phyloP scores from a whole-genome alignment of 2,888 invertebrate genomes.

The Metacarcinus magister region DNA sequence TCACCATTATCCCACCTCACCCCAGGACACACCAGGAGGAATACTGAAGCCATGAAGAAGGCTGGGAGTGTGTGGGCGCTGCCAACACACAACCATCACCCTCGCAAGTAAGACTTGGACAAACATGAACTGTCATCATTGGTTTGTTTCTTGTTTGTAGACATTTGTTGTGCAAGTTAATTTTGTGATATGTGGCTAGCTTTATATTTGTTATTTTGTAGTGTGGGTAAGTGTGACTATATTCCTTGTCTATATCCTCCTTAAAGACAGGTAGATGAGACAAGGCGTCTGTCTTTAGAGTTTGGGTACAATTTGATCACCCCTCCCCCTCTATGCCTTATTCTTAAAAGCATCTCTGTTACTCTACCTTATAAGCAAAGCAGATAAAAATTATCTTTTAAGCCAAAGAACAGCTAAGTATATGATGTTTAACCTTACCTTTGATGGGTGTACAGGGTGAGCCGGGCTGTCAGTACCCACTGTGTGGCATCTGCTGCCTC shows the following conservation, averaged over 20 bases:
- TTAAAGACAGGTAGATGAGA: too few species aligned
- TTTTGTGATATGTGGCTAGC: neutral
- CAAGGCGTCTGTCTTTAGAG: too few species aligned
- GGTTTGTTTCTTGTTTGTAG: neutral
- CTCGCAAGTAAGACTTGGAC: conserved; percentile 56
- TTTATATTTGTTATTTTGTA: neutral
- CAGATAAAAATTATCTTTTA: neutral
- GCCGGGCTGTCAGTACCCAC: conserved; percentile 79
- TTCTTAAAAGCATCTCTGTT: neutral
- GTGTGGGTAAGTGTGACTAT: neutral
- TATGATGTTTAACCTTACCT: neutral
- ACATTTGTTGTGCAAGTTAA: neutral
- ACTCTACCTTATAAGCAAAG: neutral
- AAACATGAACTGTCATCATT: neutral
- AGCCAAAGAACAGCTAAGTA: neutral
- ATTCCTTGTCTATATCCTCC: neutral
- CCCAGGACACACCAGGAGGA: conserved; percentile 53
- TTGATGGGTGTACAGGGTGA: conserved; percentile 69
- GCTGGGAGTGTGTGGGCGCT: conserved; percentile 75
- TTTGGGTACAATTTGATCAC: too few species aligned
- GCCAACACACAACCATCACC: conserved; percentile 66
- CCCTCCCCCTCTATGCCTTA: too few species aligned
- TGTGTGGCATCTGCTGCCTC: conserved; percentile 74
- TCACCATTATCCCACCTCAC: neutral
- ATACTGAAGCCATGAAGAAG: conserved; percentile 64